These are phyloP conservation scores for Thalpophila matura DNA, from an alignment of 2,888 invertebrate species.

Conservation along the genomic window DNA sequence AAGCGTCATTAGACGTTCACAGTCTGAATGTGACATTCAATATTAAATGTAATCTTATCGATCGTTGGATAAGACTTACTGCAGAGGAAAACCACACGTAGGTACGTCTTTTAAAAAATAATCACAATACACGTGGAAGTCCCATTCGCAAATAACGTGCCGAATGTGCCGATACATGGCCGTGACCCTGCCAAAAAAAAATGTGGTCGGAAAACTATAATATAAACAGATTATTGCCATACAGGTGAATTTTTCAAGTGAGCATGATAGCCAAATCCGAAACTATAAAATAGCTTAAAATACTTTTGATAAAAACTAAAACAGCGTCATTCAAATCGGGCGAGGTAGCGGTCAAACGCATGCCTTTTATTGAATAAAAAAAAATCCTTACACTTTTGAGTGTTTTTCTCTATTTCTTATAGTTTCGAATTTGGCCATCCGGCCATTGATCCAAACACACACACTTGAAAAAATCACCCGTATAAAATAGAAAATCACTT, in stretches of 20 bases:
- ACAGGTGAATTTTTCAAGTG: no score
- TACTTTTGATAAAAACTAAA: no score
- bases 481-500: slow-evolving; percentile 11
- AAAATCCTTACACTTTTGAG: no score
- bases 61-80: slow-evolving; percentile 7
- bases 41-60: slow-evolving; percentile 36
- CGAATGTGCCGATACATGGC: slow-evolving; percentile 15
- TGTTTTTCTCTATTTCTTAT: no score
- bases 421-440: no score
- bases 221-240: slow-evolving; percentile 26
- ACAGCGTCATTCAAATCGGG: no score
- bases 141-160: slow-evolving; percentile 5
- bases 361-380: no score
- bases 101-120: background rate
- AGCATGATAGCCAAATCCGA: no score
- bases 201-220: slow-evolving; percentile 18
- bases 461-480: no score
- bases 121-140: slow-evolving; percentile 23
- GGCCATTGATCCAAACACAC: no score
- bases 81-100: background rate
- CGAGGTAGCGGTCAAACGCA: no score
- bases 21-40: slow-evolving; percentile 26
- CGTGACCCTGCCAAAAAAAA: slow-evolving; percentile 29
- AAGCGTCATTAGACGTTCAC: slow-evolving; percentile 13
- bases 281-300: no score